Percentiles rank a stretch among this genome's conserved stretches.
Evolutionary conservation across 1,140 invertebrate genomes (phyloP).

Genomic region (Phocides pigmalion): DNA sequence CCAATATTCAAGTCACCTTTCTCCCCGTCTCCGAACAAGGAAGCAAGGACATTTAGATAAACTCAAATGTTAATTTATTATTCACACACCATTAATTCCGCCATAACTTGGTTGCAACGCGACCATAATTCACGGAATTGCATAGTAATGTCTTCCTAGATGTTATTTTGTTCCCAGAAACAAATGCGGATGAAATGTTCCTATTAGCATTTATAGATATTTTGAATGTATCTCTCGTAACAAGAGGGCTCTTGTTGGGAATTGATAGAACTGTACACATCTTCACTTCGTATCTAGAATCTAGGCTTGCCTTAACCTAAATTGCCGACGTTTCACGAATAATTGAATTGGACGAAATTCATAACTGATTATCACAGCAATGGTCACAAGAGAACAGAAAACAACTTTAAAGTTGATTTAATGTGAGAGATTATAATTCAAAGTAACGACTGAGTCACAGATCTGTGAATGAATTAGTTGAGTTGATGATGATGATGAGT

Average conservation of each 20-base stretch:
- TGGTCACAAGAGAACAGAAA: too few relatives aligned
- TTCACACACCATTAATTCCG: constrained; percentile 60
- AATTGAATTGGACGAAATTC: too few relatives aligned
- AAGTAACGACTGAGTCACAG: too few relatives aligned
- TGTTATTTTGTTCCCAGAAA: constrained; percentile 37
- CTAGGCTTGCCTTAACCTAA: too few relatives aligned
- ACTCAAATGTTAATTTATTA: constrained; percentile 63
- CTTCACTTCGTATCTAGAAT: too few relatives aligned
- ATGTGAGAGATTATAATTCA: too few relatives aligned
- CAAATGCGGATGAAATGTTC: constrained; percentile 9
- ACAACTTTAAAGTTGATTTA: too few relatives aligned
- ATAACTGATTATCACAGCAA: too few relatives aligned
- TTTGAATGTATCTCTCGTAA: constrained; percentile 15
- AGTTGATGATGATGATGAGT: too few relatives aligned
- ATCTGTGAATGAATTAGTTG: too few relatives aligned
- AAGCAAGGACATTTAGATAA: constrained; percentile 62
- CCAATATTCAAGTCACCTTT: constrained; percentile 31
- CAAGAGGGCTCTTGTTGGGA: not conserved
- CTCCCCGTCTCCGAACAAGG: constrained; percentile 35
- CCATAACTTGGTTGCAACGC: constrained; percentile 49
- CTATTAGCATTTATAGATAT: constrained; percentile 4
- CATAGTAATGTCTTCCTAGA: constrained; percentile 55
- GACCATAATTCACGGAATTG: constrained; percentile 52
- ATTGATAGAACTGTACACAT: too few relatives aligned
- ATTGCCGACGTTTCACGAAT: too few relatives aligned